Base-by-base conservation (phyloP, 2,113 vertebrate genomes). In the Prunella fulvescens region DNA sequence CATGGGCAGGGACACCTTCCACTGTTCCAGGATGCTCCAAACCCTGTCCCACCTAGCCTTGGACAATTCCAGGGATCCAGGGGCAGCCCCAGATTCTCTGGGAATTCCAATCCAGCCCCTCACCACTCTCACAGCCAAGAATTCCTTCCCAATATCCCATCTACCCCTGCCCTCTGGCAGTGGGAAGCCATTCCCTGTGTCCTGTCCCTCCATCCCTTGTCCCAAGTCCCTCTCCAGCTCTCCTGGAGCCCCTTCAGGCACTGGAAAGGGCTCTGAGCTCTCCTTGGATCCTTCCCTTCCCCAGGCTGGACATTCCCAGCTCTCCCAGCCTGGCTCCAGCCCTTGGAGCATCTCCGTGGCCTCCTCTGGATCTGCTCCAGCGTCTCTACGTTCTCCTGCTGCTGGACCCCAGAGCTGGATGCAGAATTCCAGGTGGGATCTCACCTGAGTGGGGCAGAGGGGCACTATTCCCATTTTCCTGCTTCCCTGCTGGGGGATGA, bases 41-140 rank as follows among this genome's bases (percentile, higher is more conserved):
- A 7, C 5, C 9, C 4, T 0, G 0, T 22, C 53, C 64, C 50
- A 15, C 3, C 12, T 6, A 35, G 35, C 3, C 44, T 28, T 4
- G 79, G 26, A 17, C 5, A 31, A 3, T 71, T 31, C 45, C 56
- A 51, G 31, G 37, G 19, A 70, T 35, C 64, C 64, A 35, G 9
- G 12, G 4, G 3, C 14, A 50, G 44, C 11, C 64, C 50, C 19
- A 40, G 29, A 0, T 58, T 14, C 23, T 48, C 64, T 12, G 35
- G 54, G 45, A 82, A 70, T 60, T 50, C 24, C 64, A 23, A 40
- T 1, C 44, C 31, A 60, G 4, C 0, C 0, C 6, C 5, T 50
- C 64, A 26, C 9, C n/a, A 14, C 9, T 0, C 14, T 28, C 37
- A 0, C 19, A 35, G 24, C 0, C 0, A 48, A 0, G 35, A 48